phyloP scores from a whole-genome alignment of 2,113 vertebrate species.

The Xiphias gladius region DNA sequence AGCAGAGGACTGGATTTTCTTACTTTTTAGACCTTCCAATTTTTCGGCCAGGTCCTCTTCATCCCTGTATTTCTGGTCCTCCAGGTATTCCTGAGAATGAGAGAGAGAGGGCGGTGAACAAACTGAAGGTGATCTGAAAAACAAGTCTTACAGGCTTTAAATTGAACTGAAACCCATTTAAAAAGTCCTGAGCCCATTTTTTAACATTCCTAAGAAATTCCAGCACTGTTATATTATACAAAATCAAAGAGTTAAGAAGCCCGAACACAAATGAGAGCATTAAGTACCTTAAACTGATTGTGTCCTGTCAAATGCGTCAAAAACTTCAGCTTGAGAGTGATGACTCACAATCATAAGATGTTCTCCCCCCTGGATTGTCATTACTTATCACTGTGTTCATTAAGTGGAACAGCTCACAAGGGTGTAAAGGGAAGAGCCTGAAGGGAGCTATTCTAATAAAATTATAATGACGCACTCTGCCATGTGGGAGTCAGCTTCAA shows the following conservation, averaged over 20 bases:
- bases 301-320: background rate
- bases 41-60: constrained; percentile 94
- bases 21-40: constrained; percentile 94
- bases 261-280: background rate
- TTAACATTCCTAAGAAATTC: background rate
- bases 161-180: background rate
- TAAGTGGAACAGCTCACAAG: constrained; percentile 67
- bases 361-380: background rate
- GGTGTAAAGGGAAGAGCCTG: constrained; percentile 45
- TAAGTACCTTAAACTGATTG: background rate
- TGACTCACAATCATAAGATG: constrained; percentile 14
- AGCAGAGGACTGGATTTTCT: constrained; percentile 55
- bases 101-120: background rate
- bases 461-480: constrained; percentile 71
- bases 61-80: constrained; percentile 95
- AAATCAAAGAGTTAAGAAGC: background rate
- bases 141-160: background rate
- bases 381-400: constrained; percentile 22
- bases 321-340: background rate
- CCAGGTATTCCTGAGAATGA: constrained; percentile 90
- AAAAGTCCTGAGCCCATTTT: background rate
- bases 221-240: background rate
- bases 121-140: background rate
- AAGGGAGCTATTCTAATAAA: constrained; percentile 63
- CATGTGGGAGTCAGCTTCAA: constrained; percentile 51